These are phyloP conservation scores for Solenodon paradoxus DNA, from an alignment of 2,113 vertebrate species.

Conservation along the genomic window DNA sequence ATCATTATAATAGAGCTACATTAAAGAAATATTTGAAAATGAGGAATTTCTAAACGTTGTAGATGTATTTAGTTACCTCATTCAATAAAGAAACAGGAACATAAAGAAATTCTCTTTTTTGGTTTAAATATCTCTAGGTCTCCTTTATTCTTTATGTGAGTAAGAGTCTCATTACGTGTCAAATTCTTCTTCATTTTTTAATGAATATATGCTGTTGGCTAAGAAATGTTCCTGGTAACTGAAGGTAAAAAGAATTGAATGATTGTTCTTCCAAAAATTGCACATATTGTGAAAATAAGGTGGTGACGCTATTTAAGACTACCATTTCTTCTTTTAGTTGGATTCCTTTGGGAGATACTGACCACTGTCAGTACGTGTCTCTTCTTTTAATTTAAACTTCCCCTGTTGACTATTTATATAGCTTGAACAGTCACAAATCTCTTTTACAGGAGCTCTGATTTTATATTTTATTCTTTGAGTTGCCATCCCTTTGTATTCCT, in stretches of 20 bases:
- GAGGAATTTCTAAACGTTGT: background rate
- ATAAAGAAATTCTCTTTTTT: background rate
- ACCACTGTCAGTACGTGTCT: background rate
- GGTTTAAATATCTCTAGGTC: background rate
- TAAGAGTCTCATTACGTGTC: background rate
- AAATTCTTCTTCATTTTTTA: background rate
- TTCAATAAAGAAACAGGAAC: background rate
- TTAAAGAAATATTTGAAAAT: background rate
- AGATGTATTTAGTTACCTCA: background rate
- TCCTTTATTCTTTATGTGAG: background rate
- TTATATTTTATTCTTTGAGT: background rate
- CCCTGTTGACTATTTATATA: background rate
- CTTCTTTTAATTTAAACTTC: background rate
- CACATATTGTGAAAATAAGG: background rate
- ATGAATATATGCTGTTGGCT: background rate
- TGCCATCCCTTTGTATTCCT: background rate
- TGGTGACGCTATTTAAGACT: background rate
- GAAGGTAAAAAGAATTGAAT: background rate
- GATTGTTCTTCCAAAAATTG: background rate
- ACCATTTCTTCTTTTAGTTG: background rate
- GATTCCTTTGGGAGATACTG: background rate
- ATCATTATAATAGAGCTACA: background rate
- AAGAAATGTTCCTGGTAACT: background rate
- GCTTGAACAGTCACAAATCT: background rate
- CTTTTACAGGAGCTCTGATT: background rate